Evolutionary conservation across 2,888 invertebrate species (phyloP).

Genomic region (Zele albiditarsus): DNA sequence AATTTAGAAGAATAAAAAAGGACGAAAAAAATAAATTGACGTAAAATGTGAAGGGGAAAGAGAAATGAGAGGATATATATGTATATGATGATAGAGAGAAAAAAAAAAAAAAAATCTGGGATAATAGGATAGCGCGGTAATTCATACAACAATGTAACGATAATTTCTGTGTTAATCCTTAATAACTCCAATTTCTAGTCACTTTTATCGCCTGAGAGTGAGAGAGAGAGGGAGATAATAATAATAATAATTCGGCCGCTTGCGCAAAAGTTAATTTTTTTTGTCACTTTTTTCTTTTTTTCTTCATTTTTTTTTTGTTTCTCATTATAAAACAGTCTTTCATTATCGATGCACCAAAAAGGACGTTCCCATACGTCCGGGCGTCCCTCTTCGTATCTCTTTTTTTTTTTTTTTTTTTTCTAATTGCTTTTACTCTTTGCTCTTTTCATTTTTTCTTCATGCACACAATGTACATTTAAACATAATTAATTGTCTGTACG

Average conservation of each 20-base stretch:
- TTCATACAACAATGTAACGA: constrained; percentile 52
- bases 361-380: constrained; percentile 49
- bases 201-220: constrained; percentile 37
- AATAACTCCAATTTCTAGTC: constrained; percentile 48
- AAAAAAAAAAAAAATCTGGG: neutral
- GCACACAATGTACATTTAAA: constrained; percentile 16
- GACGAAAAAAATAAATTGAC: neutral
- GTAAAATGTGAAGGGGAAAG: neutral
- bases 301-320: constrained; percentile 44
- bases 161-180: constrained; percentile 53
- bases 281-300: constrained; percentile 44
- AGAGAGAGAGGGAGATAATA: neutral
- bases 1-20: neutral
- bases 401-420: constrained; percentile 7
- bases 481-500: constrained; percentile 36
- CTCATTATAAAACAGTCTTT: constrained; percentile 62
- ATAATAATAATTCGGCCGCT: constrained; percentile 38
- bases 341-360: constrained; percentile 57
- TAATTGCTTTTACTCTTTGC: neutral
- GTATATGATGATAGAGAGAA: constrained; percentile 27
- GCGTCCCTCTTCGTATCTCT: constrained; percentile 31
- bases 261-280: constrained; percentile 45
- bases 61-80: constrained; percentile 27
- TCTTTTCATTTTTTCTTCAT: neutral
- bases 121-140: constrained; percentile 38